Percentiles rank a stretch among this genome's conserved stretches.
Evolutionary conservation across 2,797 vertebrate species (phyloP).

Genomic region (Propithecus perrieri): DNA sequence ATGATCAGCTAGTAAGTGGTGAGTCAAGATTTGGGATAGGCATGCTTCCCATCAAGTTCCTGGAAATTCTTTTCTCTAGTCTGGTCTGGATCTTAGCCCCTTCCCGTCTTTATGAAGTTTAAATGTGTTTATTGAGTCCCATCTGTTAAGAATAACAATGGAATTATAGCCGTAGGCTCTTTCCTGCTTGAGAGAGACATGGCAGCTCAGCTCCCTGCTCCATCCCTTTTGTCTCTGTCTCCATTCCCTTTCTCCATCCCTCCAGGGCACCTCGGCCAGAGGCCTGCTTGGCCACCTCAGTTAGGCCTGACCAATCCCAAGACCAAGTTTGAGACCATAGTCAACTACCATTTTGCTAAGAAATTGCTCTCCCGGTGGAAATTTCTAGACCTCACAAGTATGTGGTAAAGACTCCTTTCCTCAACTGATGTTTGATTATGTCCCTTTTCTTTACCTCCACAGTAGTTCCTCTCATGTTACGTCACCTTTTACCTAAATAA

Average conservation of each 20-base stretch:
- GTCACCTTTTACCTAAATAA: neutral
- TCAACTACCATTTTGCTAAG: neutral
- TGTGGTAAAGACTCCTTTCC: neutral
- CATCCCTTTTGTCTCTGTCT: neutral
- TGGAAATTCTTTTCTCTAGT: neutral
- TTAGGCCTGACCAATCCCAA: neutral
- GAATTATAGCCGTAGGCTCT: neutral
- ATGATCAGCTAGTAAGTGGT: neutral
- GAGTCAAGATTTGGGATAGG: neutral
- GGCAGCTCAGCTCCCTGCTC: neutral
- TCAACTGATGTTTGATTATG: neutral
- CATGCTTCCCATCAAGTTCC: neutral
- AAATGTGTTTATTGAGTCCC: neutral
- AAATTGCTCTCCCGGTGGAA: neutral
- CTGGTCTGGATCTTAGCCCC: neutral
- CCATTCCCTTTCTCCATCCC: neutral
- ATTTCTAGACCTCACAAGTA: neutral
- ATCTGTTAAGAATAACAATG: neutral
- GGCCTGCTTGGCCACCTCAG: neutral
- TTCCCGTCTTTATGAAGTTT: neutral
- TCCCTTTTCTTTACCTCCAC: neutral
- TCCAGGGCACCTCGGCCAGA: neutral
- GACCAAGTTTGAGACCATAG: no score
- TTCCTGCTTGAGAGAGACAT: neutral
- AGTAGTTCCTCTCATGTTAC: neutral